Base-by-base conservation (phyloP, 2,888 invertebrate genomes). In the Orthosia gothica region DNA sequence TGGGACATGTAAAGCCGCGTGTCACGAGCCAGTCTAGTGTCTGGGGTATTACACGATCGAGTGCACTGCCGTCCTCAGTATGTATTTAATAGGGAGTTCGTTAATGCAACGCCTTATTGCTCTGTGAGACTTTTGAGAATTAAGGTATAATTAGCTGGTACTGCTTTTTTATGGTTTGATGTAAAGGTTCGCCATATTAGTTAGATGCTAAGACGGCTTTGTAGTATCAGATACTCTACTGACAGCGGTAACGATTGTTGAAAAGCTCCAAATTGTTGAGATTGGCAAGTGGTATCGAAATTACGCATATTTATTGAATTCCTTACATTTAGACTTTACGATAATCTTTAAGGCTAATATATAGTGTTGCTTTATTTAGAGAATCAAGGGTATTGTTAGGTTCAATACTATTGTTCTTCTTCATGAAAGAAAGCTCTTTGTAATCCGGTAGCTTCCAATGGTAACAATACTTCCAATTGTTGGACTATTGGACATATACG, bases 1-100 rank as follows among this genome's bases (percentile, higher is more conserved):
- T 77, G 75, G 82, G 86, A 91, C 90, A 87, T 81, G 76, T 87
- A 87, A 90, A 90, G 90, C 88, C 76, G 62, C 83, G 81, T 88
- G 89, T 87, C 89, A 87, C 79, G 82, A 85, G 84, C 82, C 79
- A 78, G 80, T 81, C 83, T 75, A 74, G 83, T 87, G 84, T 83
- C 85, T 79, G 63, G 85, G 83, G 85, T 84, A 84, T 88, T 85
- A 88, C 76, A 83, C 86, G 82, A 85, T 81, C 78, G 83, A 82
- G 83, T 81, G 82, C 79, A 75, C 76, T 69, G 70, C 64, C 79
- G 76, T 40, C 65, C 79, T 68, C 63, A 71, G 73, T 77, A 77
- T 81, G 83, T 82, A 83, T 84, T 84, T 81, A 75, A 74, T 72
- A 62, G 50, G 32, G 23, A 64, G 47, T 23, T 70, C 59, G 47